phyloP scores from a whole-genome alignment of 2,113 vertebrate genomes.

The Aptenodytes forsteri region DNA sequence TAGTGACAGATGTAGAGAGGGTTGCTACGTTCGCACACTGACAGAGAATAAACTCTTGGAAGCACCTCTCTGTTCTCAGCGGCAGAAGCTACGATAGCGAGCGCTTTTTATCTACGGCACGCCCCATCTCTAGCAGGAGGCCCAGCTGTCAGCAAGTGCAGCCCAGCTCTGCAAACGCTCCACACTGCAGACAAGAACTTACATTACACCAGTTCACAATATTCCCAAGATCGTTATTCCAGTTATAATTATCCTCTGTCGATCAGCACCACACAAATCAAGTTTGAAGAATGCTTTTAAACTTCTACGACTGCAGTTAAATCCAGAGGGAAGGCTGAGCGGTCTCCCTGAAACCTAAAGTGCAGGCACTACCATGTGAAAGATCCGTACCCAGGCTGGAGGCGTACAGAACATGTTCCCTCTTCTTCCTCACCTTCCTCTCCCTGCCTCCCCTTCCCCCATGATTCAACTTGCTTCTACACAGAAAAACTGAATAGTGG shows the following conservation, averaged over 20 bases:
- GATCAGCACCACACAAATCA: neutral
- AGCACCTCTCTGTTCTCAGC: neutral
- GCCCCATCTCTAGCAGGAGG: neutral
- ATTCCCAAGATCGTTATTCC: neutral
- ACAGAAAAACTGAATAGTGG: neutral
- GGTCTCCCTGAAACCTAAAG: neutral
- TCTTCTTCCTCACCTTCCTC: neutral
- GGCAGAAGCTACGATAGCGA: fast-evolving
- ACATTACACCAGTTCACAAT: fast-evolving
- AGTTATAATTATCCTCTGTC: neutral
- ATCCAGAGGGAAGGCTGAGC: neutral
- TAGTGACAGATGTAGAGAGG: neutral
- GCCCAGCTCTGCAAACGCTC: neutral
- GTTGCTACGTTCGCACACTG: neutral
- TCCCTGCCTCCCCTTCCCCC: neutral
- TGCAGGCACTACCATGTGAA: neutral
- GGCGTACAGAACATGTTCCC: fast-evolving
- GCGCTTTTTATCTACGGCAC: fast-evolving
- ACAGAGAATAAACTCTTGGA: neutral
- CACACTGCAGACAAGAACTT: neutral
- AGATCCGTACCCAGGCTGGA: neutral
- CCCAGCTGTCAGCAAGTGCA: neutral
- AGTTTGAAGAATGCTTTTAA: neutral
- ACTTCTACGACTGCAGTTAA: neutral
- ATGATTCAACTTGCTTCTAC: neutral